phyloP scores from a whole-genome alignment of 2,797 vertebrate genomes.

The Sebastes aleutianus region DNA sequence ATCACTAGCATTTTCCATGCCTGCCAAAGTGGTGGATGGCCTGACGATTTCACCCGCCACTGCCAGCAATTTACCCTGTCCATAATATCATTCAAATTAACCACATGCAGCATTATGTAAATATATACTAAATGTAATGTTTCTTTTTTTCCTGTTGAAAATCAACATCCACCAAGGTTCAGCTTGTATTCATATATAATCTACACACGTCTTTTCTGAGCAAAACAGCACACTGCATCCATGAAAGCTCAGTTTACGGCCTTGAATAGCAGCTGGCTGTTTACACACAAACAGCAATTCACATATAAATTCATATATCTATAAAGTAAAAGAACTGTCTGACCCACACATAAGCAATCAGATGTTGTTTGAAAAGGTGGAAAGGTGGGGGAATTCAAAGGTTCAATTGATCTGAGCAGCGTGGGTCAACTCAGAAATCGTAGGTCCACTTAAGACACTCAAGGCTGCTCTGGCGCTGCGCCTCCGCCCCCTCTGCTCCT shows the following conservation, averaged over 20 bases:
- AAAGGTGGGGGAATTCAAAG: conserved; percentile 4
- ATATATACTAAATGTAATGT: not conserved
- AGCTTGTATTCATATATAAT: not conserved
- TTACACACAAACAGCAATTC: not conserved
- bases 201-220: not conserved
- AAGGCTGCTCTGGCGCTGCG: not conserved
- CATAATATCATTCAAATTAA: not conserved
- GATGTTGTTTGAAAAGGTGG: not conserved
- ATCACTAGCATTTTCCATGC: too few species aligned
- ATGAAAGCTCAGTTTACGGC: not conserved
- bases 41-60: too few species aligned
- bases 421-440: conserved; percentile 27
- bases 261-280: not conserved
- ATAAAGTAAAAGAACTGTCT: not conserved
- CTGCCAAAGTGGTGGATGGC: too few species aligned
- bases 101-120: not conserved
- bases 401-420: conserved; percentile 14
- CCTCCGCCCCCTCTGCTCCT: conserved; percentile 4
- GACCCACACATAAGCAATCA: not conserved
- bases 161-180: not conserved
- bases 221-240: not conserved
- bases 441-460: conserved; percentile 24
- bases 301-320: not conserved
- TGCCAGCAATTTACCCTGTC: too few species aligned
- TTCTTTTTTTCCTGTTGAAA: not conserved